These are phyloP conservation scores for Xanthorhoe designata DNA, from an alignment of 2,888 invertebrate species.

Conservation along the genomic window DNA sequence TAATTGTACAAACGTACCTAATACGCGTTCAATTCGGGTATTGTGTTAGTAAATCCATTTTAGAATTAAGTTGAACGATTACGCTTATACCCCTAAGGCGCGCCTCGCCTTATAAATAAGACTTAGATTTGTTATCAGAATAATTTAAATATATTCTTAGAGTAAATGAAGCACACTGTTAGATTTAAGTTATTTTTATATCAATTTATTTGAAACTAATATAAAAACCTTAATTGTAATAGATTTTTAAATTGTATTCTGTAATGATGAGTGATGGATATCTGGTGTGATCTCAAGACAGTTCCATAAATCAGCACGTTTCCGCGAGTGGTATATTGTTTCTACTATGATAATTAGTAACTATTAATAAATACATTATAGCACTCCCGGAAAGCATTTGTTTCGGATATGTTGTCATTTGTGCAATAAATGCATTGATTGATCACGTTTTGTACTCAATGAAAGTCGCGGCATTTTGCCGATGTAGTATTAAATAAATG, in stretches of 20 bases:
- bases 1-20: conserved; percentile 37
- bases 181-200: conserved; percentile 79
- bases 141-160: conserved; percentile 68
- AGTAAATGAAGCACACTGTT: conserved; percentile 58
- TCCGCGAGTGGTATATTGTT: conserved; percentile 32
- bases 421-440: conserved; percentile 73
- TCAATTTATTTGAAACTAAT: conserved; percentile 78
- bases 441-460: conserved; percentile 66
- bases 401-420: conserved; percentile 50
- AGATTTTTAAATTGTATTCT: conserved; percentile 67
- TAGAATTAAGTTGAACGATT: conserved; percentile 80
- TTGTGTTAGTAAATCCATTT: conserved; percentile 59
- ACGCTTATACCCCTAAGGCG: conserved; percentile 79
- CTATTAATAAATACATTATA: conserved; percentile 28
- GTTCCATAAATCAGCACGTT: conserved; percentile 50
- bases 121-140: conserved; percentile 77
- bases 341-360: conserved; percentile 29
- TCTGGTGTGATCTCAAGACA: conserved; percentile 68
- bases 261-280: conserved; percentile 57
- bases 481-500: conserved; percentile 74
- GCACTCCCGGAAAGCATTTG: conserved; percentile 34
- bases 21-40: conserved; percentile 52
- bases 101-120: conserved; percentile 76
- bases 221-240: conserved; percentile 64
- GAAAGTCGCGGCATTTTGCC: conserved; percentile 60